phyloP scores from a whole-genome alignment of 2,888 invertebrate species.

The Actias luna region DNA sequence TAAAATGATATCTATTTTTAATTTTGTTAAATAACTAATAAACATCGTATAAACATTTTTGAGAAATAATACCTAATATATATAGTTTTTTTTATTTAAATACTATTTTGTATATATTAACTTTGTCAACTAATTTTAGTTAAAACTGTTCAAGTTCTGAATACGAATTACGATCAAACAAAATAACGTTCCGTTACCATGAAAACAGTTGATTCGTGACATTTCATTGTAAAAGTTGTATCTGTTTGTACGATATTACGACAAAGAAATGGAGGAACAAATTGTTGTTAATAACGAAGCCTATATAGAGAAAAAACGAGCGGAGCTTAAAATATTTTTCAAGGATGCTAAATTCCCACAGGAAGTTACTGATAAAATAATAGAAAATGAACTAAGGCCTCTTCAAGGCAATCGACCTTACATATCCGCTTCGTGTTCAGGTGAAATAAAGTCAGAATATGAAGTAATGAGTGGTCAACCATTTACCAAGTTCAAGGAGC shows the following conservation, averaged over 20 bases:
- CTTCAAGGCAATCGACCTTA: slow-evolving; percentile 51
- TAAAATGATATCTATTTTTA: no score
- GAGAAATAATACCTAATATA: no score
- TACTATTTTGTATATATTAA: background rate
- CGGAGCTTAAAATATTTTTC: slow-evolving; percentile 61
- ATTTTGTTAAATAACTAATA: no score
- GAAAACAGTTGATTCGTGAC: slow-evolving; percentile 36
- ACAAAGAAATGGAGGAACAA: slow-evolving; percentile 43
- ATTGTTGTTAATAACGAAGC: slow-evolving; percentile 33
- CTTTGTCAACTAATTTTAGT: background rate
- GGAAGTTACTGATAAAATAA: slow-evolving; percentile 54
- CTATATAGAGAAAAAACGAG: slow-evolving; percentile 54
- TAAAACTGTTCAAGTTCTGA: slow-evolving; percentile 11
- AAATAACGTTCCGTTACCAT: slow-evolving; percentile 39
- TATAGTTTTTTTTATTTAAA: no score
- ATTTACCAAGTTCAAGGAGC: slow-evolving; percentile 60
- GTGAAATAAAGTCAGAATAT: slow-evolving; percentile 61
- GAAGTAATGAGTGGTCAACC: slow-evolving; percentile 76
- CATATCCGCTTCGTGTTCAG: slow-evolving; percentile 60
- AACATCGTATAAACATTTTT: no score
- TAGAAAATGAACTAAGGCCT: slow-evolving; percentile 68
- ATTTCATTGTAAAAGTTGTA: background rate
- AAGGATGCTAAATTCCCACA: slow-evolving; percentile 56
- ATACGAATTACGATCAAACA: slow-evolving; percentile 52
- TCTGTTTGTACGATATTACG: background rate